phyloP scores from a whole-genome alignment of 2,797 vertebrate species.

The Amblyraja radiata region DNA sequence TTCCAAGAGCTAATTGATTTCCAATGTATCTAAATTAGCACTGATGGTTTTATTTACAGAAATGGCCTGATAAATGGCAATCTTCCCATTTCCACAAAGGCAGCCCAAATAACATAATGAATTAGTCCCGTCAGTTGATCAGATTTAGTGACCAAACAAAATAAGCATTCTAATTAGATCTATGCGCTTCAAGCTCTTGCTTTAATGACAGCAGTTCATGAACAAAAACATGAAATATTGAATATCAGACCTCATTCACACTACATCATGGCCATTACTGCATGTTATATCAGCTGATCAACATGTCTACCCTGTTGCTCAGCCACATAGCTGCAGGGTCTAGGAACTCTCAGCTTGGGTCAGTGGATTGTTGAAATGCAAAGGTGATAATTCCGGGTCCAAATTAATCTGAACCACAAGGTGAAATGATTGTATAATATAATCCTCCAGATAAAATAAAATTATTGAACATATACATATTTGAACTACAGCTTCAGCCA shows the following conservation, averaged over 20 bases:
- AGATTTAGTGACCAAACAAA: neutral
- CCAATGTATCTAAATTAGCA: slow-evolving; percentile 4
- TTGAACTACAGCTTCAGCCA: neutral
- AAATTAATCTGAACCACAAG: neutral
- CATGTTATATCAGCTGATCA: neutral
- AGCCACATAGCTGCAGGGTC: neutral
- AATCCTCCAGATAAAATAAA: neutral
- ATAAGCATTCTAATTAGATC: neutral
- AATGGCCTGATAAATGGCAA: neutral
- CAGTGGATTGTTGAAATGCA: neutral
- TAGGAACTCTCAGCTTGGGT: neutral
- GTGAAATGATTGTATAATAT: neutral
- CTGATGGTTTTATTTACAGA: slow-evolving; percentile 11
- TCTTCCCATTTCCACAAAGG: neutral
- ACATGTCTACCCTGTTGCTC: neutral
- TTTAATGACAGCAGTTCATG: neutral
- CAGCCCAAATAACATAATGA: neutral
- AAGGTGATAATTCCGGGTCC: neutral
- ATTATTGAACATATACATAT: neutral
- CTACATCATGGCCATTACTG: neutral
- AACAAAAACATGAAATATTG: neutral
- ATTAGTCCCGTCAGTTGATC: neutral
- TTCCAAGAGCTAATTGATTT: slow-evolving; percentile 17
- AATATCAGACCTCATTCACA: neutral
- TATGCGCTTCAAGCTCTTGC: neutral